These are phyloP conservation scores for Horisme vitalbata DNA, from an alignment of 2,888 invertebrate species.

Conservation along the genomic window DNA sequence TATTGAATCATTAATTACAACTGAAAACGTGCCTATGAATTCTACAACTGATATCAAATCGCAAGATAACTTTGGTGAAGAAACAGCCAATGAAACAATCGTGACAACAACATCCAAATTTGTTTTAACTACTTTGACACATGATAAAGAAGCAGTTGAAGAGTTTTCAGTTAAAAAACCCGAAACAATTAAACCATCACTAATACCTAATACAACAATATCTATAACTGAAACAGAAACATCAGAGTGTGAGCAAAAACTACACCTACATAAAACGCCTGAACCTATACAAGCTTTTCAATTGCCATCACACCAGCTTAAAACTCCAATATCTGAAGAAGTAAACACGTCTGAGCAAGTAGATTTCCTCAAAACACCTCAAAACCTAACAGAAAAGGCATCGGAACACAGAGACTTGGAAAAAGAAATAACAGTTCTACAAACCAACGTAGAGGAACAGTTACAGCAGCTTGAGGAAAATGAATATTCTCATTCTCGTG, in stretches of 20 bases:
- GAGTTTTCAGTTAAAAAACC: conserved; percentile 50
- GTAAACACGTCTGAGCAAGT: conserved; percentile 70
- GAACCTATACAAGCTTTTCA: conserved; percentile 46
- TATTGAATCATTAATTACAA: conserved; percentile 83
- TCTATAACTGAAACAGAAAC: conserved; percentile 84
- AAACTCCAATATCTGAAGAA: conserved; percentile 67
- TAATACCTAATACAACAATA: conserved; percentile 84
- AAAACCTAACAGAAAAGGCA: conserved; percentile 51
- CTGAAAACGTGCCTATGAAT: conserved; percentile 76
- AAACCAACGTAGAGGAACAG: conserved; percentile 77
- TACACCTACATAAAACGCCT: conserved; percentile 60
- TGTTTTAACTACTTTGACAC: conserved; percentile 82
- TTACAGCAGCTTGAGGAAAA: conserved; percentile 76
- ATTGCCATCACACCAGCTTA: conserved; percentile 60
- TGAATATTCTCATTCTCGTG: conserved; percentile 78
- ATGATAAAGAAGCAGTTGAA: conserved; percentile 85
- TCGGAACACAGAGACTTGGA: conserved; percentile 57
- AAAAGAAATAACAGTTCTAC: conserved; percentile 65
- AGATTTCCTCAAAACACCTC: conserved; percentile 45
- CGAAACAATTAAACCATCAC: conserved; percentile 66
- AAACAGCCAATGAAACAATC: conserved; percentile 67
- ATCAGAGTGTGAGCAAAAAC: conserved; percentile 85
- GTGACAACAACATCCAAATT: conserved; percentile 86
- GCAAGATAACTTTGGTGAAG: conserved; percentile 72
- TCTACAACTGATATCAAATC: conserved; percentile 74